Percentiles rank a stretch among this genome's conserved stretches.
These are phyloP conservation scores for Diachasma alloeum DNA, from an alignment of 1,140 invertebrate species.

Conservation along the genomic window DNA sequence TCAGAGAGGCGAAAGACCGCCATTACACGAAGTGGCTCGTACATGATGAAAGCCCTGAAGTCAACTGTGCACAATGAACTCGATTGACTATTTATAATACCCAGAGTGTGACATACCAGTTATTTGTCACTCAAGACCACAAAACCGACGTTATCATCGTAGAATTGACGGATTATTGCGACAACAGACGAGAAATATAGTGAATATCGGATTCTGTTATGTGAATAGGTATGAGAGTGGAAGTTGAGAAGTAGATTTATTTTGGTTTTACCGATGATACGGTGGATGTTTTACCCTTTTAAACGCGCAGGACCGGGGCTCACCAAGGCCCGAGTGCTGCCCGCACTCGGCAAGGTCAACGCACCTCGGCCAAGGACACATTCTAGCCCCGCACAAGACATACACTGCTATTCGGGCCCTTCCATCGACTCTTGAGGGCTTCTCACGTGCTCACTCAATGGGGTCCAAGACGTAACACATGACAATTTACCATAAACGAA, in stretches of 20 bases:
- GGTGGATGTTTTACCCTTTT: constrained; percentile 43
- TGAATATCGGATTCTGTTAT: too few species aligned
- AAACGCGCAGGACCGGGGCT: neutral
- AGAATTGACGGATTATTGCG: neutral
- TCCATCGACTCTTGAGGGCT: constrained; percentile 6
- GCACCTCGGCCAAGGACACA: constrained; percentile 56
- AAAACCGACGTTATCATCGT: neutral
- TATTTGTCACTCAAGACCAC: neutral
- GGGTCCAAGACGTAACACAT: neutral
- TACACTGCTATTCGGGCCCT: constrained; percentile 28
- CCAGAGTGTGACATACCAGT: constrained; percentile 10
- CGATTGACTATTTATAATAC: constrained; percentile 25
- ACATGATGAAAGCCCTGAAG: constrained; percentile 20
- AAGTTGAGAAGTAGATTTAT: neutral
- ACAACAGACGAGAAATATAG: neutral
- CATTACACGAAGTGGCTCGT: constrained; percentile 20
- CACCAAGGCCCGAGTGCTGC: neutral
- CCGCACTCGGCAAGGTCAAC: constrained; percentile 49
- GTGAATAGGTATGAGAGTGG: neutral
- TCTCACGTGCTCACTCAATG: neutral
- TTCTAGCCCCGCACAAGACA: constrained; percentile 50
- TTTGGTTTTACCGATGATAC: neutral
- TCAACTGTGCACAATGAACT: neutral
- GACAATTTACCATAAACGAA: neutral
- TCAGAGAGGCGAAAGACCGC: constrained; percentile 20